Evolutionary conservation across 1,140 invertebrate species (phyloP).

Genomic region (Pseudomyrmex gracilis): DNA sequence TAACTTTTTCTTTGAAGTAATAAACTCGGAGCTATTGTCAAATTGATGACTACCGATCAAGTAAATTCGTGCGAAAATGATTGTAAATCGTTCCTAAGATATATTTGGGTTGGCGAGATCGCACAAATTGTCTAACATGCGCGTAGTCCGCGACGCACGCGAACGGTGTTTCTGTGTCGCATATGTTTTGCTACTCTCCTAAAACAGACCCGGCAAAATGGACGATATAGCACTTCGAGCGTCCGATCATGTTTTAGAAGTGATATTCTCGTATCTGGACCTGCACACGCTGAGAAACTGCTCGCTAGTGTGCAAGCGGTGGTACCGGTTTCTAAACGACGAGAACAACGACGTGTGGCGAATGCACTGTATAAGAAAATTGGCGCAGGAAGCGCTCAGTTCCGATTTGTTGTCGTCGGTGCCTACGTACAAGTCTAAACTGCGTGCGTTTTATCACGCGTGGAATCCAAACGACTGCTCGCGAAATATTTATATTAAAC

Average conservation of each 20-base stretch:
- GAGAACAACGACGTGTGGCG: conserved; percentile 99
- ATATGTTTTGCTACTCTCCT: conserved; percentile 60
- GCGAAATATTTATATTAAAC: conserved; percentile 98
- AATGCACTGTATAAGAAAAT: conserved; percentile 93
- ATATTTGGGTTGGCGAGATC: too few species aligned
- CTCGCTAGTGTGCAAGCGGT: conserved; percentile 96
- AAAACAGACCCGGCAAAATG: conserved; percentile 79
- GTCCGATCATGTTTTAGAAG: conserved; percentile 94
- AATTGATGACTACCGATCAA: too few species aligned
- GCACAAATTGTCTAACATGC: background rate
- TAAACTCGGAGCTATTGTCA: too few species aligned
- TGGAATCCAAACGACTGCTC: conserved; percentile 99
- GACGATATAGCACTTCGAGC: conserved; percentile 83
- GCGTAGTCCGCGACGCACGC: conserved; percentile 21
- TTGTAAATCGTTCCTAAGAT: too few species aligned
- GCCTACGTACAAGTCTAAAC: conserved; percentile 96
- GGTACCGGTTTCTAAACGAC: conserved; percentile 96
- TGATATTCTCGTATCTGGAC: conserved; percentile 97
- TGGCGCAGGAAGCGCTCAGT: conserved; percentile 96
- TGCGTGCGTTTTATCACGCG: conserved; percentile 97
- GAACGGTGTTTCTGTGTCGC: conserved; percentile 49
- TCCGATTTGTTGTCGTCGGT: conserved; percentile 96
- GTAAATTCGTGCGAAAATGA: too few species aligned
- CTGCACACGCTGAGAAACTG: conserved; percentile 95
- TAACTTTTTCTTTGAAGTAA: too few species aligned